Evolutionary conservation across 2,888 invertebrate species (phyloP), one percentile per base, ranked within the genome.

Genomic region (Lithophane semibrunnea): DNA sequence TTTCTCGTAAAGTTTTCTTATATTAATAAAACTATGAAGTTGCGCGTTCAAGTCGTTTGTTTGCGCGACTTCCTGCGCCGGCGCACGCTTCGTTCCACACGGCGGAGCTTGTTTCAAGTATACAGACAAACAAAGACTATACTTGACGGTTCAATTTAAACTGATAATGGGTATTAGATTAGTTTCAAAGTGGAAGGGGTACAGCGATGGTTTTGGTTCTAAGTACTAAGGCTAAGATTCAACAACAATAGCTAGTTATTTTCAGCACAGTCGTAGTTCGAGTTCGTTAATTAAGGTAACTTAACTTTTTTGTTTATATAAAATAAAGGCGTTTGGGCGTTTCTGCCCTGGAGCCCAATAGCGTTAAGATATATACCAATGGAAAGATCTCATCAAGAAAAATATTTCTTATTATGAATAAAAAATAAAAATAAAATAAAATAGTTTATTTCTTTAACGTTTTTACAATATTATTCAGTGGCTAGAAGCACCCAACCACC

Each of bases 1-100:
- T 66, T 65, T 13, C 61, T 58, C 16, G 21, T 63, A 37, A 47
- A 21, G 13, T 47, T 4, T 56, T 58, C 29, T 24, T 70, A 29
- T 64, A 68, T 60, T 18, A 18, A 42, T 49, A 68, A 75, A 82
- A 58, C 16, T 63, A 21, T 21, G 58, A 49, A 44, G 88, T 85
- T 83, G 86, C 83, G 84, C 83, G 86, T 77, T 77, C 70, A 68
- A 80, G 79, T 86, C 86, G 87, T 88, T 87, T 78, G 77, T 70
- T 77, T 68, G 69, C n/a, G 65, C 77, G 81, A 85, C 82, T 90
- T 91, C 92, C 92, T 90, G 91, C 86, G 89, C 85, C 47, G 74
- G 88, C 86, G 88, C 89, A 91, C 90, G 93, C 86, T 87, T 86
- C 90, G 93, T 91, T 93, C 91, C 92, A 90, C 92, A 88, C 85